These are phyloP conservation scores for Bellardia bayeri DNA, from an alignment of 2,888 invertebrate genomes.

Conservation along the genomic window DNA sequence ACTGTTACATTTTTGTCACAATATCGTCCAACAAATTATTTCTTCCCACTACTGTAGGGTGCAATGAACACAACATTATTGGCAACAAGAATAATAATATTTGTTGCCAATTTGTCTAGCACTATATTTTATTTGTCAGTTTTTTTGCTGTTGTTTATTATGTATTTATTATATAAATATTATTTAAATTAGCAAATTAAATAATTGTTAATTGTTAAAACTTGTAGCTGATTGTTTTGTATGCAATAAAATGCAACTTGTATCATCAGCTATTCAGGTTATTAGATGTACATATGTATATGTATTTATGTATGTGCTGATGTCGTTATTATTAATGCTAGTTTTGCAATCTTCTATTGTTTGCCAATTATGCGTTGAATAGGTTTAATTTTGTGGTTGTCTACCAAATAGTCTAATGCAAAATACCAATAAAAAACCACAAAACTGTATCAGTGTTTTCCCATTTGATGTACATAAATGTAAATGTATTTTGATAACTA, in stretches of 20 bases:
- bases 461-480: not conserved
- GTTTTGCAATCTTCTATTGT: conserved; percentile 26
- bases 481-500: not conserved
- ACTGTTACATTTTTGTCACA: no score
- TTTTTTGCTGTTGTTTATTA: not conserved
- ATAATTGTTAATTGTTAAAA: conserved; percentile 40
- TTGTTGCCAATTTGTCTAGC: conserved; percentile 72
- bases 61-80: conserved; percentile 21
- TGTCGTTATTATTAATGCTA: conserved; percentile 22
- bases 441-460: conserved; percentile 23
- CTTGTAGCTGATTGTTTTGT: conserved; percentile 10
- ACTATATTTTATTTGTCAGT: conserved; percentile 38
- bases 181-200: conserved; percentile 38
- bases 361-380: conserved; percentile 47
- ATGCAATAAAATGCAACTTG: not conserved
- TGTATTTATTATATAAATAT: conserved; percentile 6
- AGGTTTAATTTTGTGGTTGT: conserved; percentile 18
- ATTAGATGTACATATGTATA: not conserved
- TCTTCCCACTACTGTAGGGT: not conserved
- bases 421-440: conserved; percentile 41
- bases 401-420: conserved; percentile 30
- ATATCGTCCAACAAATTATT: not conserved
- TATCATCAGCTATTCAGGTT: conserved; percentile 23
- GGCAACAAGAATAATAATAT: conserved; percentile 48
- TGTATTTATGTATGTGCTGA: not conserved